Conservation (phyloP, 2,797 vertebrate species). For the Trachurus trachurus region DNA sequence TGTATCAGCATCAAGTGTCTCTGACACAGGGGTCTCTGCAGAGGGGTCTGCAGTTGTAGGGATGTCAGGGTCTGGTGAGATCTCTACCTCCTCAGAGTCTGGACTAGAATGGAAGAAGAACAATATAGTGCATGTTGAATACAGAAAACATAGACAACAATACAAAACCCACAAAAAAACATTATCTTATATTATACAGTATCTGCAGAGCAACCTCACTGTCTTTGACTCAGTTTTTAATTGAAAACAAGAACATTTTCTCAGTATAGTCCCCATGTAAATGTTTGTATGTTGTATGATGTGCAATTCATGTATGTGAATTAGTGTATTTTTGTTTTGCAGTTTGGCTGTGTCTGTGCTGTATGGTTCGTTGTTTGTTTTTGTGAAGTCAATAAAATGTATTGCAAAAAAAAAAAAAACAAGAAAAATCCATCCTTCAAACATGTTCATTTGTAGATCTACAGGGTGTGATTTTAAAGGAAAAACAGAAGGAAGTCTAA, state of each 20-base stretch:
- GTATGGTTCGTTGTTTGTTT: too few relatives aligned
- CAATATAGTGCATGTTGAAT: not conserved
- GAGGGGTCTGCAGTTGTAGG: slow-evolving; percentile 16
- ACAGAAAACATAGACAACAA: not conserved
- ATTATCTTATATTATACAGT: not conserved
- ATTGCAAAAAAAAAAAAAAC: too few relatives aligned
- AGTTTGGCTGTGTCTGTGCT: too few relatives aligned
- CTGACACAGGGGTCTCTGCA: slow-evolving; percentile 18
- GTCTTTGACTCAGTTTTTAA: not conserved
- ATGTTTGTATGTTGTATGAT: too few relatives aligned
- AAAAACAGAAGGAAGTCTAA: not conserved
- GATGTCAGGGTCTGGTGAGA: slow-evolving; percentile 33
- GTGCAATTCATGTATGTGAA: too few relatives aligned
- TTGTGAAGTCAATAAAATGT: too few relatives aligned
- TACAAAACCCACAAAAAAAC: not conserved
- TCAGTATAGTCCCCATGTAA: too few relatives aligned
- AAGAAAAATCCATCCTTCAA: not conserved
- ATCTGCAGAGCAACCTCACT: not conserved
- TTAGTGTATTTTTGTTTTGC: too few relatives aligned
- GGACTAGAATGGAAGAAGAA: slow-evolving; percentile 56
- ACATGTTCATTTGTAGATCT: not conserved
- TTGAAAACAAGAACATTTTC: not conserved
- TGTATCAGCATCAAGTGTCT: slow-evolving; percentile 8
- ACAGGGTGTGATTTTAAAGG: not conserved
- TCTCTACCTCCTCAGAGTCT: slow-evolving; percentile 49